Evolutionary conservation across 1,140 invertebrate genomes (phyloP).

Genomic region (Ostrea denselamellosa): DNA sequence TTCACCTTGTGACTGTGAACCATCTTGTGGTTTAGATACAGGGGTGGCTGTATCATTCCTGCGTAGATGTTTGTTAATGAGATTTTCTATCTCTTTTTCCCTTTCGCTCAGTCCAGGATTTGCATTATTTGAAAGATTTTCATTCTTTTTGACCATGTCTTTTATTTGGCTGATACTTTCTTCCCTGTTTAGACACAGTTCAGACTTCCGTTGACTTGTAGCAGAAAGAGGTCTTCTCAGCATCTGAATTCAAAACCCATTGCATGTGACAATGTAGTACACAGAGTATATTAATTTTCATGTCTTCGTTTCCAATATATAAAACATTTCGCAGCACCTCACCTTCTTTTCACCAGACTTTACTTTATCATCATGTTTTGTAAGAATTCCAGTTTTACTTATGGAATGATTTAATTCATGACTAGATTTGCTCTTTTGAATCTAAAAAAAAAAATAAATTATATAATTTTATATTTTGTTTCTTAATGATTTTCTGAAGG

Average conservation of each 20-base stretch:
- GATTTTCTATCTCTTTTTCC: conserved; percentile 57
- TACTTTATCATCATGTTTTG: not conserved
- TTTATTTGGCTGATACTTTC: not conserved
- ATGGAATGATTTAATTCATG: not conserved
- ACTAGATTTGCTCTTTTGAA: conserved; percentile 14
- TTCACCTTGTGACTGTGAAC: not conserved
- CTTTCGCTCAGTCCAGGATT: conserved; percentile 36
- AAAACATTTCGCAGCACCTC: not conserved
- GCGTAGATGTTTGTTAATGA: conserved; percentile 54
- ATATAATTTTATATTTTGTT: not conserved
- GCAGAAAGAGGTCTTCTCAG: conserved; percentile 52
- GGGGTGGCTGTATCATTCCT: conserved; percentile 22
- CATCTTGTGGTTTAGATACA: not conserved
- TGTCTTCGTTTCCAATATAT: too few species aligned
- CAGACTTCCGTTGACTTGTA: conserved; percentile 6
- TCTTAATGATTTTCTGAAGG: not conserved
- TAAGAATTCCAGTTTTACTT: not conserved
- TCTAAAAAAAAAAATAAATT: not conserved
- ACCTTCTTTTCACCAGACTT: conserved; percentile 8
- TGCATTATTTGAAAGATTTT: not conserved
- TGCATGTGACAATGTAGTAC: not conserved
- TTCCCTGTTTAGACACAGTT: not conserved
- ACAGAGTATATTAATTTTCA: not conserved
- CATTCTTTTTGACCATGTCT: not conserved
- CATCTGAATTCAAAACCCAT: not conserved